These are phyloP conservation scores for Exaiptasia diaphana DNA, from an alignment of 64 coral and sea anemone species.

Conservation along the genomic window DNA sequence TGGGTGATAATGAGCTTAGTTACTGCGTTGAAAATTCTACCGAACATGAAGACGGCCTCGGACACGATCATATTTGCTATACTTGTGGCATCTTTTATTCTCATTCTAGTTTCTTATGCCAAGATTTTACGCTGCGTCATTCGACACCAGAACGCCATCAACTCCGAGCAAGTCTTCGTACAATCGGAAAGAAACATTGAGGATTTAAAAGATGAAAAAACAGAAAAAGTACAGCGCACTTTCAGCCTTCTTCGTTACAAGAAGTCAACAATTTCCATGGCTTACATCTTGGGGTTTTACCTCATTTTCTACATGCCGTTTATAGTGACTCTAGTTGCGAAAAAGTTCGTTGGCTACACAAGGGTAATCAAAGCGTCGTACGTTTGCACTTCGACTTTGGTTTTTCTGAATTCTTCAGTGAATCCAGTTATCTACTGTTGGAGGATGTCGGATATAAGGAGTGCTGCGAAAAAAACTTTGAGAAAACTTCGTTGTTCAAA, in stretches of 20 bases:
- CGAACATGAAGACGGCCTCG: background rate
- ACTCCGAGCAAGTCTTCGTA: background rate
- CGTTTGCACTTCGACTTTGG: conserved; percentile 1
- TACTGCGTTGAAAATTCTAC: background rate
- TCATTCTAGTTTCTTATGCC: background rate
- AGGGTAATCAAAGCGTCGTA: conserved; percentile 39
- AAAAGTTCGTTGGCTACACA: conserved; percentile 31
- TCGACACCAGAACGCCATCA: background rate
- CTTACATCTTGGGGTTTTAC: conserved; percentile 55
- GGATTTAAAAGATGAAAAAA: background rate
- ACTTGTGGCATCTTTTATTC: background rate
- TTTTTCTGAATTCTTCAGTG: conserved; percentile 67
- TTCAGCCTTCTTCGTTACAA: conserved; percentile 44
- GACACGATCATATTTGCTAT: background rate
- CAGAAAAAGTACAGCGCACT: background rate
- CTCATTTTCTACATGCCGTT: conserved; percentile 57
- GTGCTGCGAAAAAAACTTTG: conserved; percentile 22
- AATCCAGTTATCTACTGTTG: conserved; percentile 74
- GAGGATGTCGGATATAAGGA: conserved; percentile 59
- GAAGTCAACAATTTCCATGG: conserved; percentile 60
- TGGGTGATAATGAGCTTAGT: background rate
- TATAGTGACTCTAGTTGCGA: background rate
- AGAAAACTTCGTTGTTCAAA: background rate
- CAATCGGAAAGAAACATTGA: background rate
- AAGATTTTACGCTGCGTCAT: background rate